phyloP scores from a whole-genome alignment of 2,888 invertebrate species.

The Homarus gammarus region DNA sequence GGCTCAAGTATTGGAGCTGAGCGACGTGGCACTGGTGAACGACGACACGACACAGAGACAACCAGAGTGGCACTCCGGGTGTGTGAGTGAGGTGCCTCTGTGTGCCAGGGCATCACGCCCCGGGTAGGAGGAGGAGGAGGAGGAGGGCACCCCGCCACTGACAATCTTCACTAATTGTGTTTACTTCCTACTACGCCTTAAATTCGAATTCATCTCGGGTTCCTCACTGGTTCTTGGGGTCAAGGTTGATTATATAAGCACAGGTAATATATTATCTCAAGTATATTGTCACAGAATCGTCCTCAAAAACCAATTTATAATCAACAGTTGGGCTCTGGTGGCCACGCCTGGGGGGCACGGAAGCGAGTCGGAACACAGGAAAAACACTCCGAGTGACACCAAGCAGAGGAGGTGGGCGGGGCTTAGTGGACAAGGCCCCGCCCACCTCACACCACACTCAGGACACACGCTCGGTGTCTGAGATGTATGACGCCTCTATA shows the following conservation, averaged over 20 bases:
- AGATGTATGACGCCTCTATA: no score
- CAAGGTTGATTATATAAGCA: no score
- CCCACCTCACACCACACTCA: neutral
- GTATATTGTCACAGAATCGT: no score
- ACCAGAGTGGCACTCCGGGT: neutral
- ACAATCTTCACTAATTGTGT: neutral
- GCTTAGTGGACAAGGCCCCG: neutral
- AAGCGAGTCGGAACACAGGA: neutral
- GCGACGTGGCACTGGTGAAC: neutral
- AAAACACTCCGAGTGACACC: neutral
- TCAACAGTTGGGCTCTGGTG: neutral
- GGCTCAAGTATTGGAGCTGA: no score
- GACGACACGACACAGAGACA: neutral
- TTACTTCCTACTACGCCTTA: neutral
- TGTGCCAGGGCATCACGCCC: constrained; percentile 4
- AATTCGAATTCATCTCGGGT: no score
- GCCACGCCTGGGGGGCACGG: neutral
- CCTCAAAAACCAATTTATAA: neutral
- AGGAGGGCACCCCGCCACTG: neutral
- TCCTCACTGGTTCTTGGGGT: no score
- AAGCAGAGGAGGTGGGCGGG: constrained; percentile 7
- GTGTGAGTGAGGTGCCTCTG: neutral
- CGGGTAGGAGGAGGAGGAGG: neutral
- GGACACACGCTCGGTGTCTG: neutral
- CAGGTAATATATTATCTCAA: no score